Percentiles rank a stretch among this genome's conserved stretches.
Conservation (phyloP, 2,797 vertebrate species). For the Melanotaenia pygmaea region DNA sequence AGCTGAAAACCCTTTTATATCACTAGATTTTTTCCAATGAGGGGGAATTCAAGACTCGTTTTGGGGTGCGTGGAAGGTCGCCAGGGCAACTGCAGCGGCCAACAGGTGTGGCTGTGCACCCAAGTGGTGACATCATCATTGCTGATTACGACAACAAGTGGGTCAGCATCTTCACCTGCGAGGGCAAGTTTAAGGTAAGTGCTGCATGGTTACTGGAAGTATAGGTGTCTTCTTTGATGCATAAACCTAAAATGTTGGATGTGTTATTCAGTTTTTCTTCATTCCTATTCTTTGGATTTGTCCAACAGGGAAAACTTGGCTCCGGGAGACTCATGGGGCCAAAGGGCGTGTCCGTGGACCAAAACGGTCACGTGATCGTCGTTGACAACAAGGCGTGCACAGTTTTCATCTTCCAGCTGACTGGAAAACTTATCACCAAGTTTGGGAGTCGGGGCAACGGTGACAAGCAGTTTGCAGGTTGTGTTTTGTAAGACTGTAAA, state of each 20-base stretch:
- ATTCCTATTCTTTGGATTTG: conserved; percentile 4
- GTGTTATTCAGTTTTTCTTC: not conserved
- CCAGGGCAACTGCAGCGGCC: conserved; percentile 96
- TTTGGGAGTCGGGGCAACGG: conserved; percentile 97
- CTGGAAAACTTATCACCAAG: conserved; percentile 94
- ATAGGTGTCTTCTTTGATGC: not conserved
- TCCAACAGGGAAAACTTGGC: conserved; percentile 91
- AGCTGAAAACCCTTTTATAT: not conserved
- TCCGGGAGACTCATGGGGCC: conserved; percentile 98
- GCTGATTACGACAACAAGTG: conserved; percentile 99
- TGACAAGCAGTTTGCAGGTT: conserved; percentile 98
- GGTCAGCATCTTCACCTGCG: conserved; percentile 98
- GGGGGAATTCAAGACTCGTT: conserved; percentile 95
- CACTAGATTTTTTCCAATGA: conserved; percentile 94
- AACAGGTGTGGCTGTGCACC: conserved; percentile 96
- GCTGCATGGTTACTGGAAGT: not conserved
- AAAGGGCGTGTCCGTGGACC: conserved; percentile 97
- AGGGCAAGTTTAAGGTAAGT: conserved; percentile 94
- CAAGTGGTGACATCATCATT: conserved; percentile 96
- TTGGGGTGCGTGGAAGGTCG: conserved; percentile 93
- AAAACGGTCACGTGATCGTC: conserved; percentile 96
- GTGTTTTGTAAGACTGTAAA: not conserved
- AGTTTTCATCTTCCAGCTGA: conserved; percentile 97
- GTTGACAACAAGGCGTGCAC: conserved; percentile 99
- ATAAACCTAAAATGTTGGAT: not conserved